Evolutionary conservation across 2,113 vertebrate species (phyloP), one percentile per base, ranked within the genome.

Genomic region (Trinectes maculatus): DNA sequence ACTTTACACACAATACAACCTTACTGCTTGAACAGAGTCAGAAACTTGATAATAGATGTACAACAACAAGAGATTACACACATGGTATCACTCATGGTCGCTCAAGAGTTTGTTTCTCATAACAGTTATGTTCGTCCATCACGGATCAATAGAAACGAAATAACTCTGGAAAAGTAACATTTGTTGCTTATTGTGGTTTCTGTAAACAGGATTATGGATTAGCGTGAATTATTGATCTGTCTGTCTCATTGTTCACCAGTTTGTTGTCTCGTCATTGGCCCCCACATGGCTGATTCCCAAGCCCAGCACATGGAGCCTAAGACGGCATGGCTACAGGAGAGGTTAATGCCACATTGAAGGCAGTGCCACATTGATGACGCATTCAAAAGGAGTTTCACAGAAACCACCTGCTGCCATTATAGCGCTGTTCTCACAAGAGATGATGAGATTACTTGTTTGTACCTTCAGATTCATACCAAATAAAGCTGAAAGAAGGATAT

Each of bases 251-350:
- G 40, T 56, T 67, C 22, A 29, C 49, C 25, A 53, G 26, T 52
- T 63, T 46, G 51, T 77, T 18, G 16, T 58, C 43, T 66, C 60
- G 48, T 60, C 22, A 31, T 19, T 37, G 49, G 11, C 43, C 18
- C 46, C 65, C 90, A 91, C 79, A 89, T 92, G 90, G 77, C 25
- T 46, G 69, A 53, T 87, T 90, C 88, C 86, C 89, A 88, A 68
- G 78, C 21, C n/a, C 19, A 21, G 19, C 18, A 29, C 72, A 37
- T 57, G 40, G 19, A 63, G 63, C 1, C 21, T 67, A 40, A 37
- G 42, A 47, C 54, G 36, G 22, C 21, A 10, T 19, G 60, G 46
- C 18, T 53, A 8, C 34, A 59, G 37, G 1, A n/a, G 47, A 51
- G 19, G 24, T 42, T 73, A 69, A 77, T 71, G 51, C 42, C 8